Base-by-base conservation (phyloP, 2,888 invertebrate genomes). In the Drosophila glabriapex region DNA sequence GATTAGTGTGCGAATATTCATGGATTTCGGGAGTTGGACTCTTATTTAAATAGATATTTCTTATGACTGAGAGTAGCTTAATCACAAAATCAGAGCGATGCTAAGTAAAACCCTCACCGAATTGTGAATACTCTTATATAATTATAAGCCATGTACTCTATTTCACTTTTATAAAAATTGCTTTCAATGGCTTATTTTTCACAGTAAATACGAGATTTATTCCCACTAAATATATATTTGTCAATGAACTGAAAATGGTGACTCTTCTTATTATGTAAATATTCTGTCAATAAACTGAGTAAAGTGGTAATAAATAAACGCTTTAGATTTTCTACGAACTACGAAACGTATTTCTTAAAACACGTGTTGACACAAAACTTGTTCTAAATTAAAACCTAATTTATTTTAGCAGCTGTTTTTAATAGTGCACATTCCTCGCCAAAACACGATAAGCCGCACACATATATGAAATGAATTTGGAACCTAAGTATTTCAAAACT, bases 41-140 rank as follows among this genome's bases (percentile, higher is more conserved):
- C 37, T 49, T 39, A 58, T 46, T 49, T 66, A 31, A 29, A 29
- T 46, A 54, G 50, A 61, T 56, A 61, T 52, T 35, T 31, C 31
- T 9, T 19, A 35, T 52, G 39, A 31, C 35, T 52, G 52, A 29
- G 19, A 37, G 39, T 22, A 39, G 9, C 4, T 22, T 52, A 19
- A 9, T 7, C 50, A 3, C 3, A 3, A 7, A 25, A 19, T 14
- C 46, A 12, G 22, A 28, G 10, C n/a, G 41, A 56, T 69, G n/a
- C 14, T 6, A 25, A 28, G 9, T 9, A 5, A 50, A 19, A 19
- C 28, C 9, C 12, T 22, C 12, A 22, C 5, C 22, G 43, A 43
- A 12, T 22, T 43, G 5, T 22, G 22, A 43, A 43, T 22, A 22
- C 43, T 12, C 12, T 43, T 43, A 4, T 22, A n/a, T 12, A 12